Evolutionary conservation across 2,797 vertebrate species (phyloP), one percentile per base, ranked within the genome.

Genomic region (Pelochelys cantorii): DNA sequence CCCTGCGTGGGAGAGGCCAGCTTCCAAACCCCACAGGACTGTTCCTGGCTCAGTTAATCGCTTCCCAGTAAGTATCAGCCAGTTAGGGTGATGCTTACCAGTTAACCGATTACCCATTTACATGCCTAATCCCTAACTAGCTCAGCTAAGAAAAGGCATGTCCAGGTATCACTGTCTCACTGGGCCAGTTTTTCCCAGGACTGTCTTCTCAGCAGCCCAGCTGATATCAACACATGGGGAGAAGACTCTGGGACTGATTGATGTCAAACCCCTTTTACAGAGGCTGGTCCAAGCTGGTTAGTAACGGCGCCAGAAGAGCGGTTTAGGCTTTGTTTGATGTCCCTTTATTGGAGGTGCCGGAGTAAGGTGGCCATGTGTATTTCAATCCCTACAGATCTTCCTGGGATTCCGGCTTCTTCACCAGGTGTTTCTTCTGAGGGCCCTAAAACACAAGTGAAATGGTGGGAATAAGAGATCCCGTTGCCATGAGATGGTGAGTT

Each of bases 391-490:
- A 98, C 22, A 90, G 37, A 54, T 98, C 98, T 31, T 96, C 92
- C 25, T 96, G 94, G 79, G 94, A 90, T 80, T 98, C 97, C 0
- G 95, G 93, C 89, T 97, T 97, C 79, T 98, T 99, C 83, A 98
- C 92, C 71, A 97, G 84, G 83, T 99, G 98, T 90, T 99, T 99
- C 98, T 99, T 99, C 98, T 98, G 98, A 13, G 99, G 99, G 60
- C 99, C 99, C 99, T 99, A 96, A 55, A 94, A 81, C 14, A 42
- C 85, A n/a, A 92, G 56, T 29, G 42, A 85, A 83, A 89, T 34
- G 62, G 42, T 59, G 56, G 31, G 53, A 84, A 22, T 31, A 83
- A 56, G 68, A 94, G 31, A 1, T 79, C 57, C 56, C 31, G 9
- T 84, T 1, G 37, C 77, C 14, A 42, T 42, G 1, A n/a, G 15